Percentiles rank a stretch among this genome's conserved stretches.
Evolutionary conservation across 2,797 vertebrate species (phyloP).

Genomic region (Typhlichthys subterraneus): DNA sequence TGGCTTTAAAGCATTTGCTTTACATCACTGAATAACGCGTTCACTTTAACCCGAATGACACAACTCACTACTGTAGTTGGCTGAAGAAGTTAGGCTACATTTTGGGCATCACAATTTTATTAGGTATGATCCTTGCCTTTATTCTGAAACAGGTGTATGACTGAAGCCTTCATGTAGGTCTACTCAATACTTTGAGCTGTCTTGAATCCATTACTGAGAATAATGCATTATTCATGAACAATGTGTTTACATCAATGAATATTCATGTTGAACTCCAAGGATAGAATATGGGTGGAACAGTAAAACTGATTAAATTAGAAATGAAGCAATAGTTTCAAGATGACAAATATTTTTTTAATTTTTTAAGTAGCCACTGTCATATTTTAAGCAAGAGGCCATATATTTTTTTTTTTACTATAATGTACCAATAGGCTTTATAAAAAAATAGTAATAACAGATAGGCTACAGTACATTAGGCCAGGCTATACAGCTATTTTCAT

Average conservation of each 20-base stretch:
- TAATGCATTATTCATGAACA: conserved; percentile 78
- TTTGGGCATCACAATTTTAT: conserved; percentile 31
- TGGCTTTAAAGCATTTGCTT: conserved; percentile 9
- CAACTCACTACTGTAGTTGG: conserved; percentile 22
- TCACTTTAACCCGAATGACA: conserved; percentile 16
- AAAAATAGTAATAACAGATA: no score
- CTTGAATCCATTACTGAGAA: conserved; percentile 74
- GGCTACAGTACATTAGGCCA: no score
- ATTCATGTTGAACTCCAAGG: conserved; percentile 74
- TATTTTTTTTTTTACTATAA: conserved; percentile 2
- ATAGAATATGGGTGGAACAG: conserved; percentile 71
- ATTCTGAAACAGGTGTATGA: conserved; percentile 52
- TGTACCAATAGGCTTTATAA: no score
- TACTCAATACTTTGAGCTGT: conserved; percentile 66
- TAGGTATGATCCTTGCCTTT: conserved; percentile 47
- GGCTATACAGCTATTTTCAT: no score
- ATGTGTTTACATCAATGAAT: conserved; percentile 63
- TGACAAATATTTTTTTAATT: conserved; percentile 57
- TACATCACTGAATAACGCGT: not conserved
- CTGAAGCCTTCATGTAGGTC: conserved; percentile 63
- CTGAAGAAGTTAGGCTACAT: conserved; percentile 37
- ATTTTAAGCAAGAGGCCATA: conserved; percentile 22
- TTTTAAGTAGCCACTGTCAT: conserved; percentile 41
- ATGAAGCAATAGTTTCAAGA: conserved; percentile 55
- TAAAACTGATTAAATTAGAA: conserved; percentile 76